Base-by-base conservation (phyloP, 1,140 invertebrate species). In the Ips nitidus region DNA sequence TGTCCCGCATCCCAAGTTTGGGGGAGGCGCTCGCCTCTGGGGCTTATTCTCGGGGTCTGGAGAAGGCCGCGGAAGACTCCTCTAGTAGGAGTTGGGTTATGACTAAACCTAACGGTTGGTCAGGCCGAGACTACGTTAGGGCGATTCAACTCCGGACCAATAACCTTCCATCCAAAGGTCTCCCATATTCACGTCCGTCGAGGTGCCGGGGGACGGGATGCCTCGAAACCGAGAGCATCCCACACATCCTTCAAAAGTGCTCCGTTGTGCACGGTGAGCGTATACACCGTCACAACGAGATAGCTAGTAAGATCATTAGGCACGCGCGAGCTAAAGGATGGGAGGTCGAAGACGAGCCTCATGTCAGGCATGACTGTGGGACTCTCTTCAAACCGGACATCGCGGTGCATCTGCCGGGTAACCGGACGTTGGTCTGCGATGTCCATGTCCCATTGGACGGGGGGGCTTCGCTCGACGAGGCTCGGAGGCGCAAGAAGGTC, bases 231-330 rank as follows among this genome's bases (percentile, higher is more conserved):
- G 52, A 53, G 52, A 53, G 5, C 4, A 37, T 75, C 0, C 70
- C 59, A 1, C 74, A 75, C 41, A 67, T 74, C 3, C 64, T 75
- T 0, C 72, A 75, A 42, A 41, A 45, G 2, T 75, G 74, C 43
- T 63, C 69, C 1, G 40, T 64, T 5, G 59, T 60, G 1, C 71
- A 76, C 41, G 22, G 45, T 8, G 43, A 64, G n/a, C 22, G 75
- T 3, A 71, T 73, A 1, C 6, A n/a, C 1, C 42, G 74, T 0
- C 73, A 75, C 57, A 66, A 74, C 52, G n/a, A 63, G 1, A 43
- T 66, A 1, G 67, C 56, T 5, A 38, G 40, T 7, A 69, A 52
- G 6, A 41, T 75, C 4, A 52, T 50, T 4, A 43, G 55, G 1
- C 37, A 52, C 22, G 56, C 56, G 47, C 36, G 36, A 3, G 0